phyloP scores from a whole-genome alignment of 2,888 invertebrate genomes.

The Autographa pulchrina region DNA sequence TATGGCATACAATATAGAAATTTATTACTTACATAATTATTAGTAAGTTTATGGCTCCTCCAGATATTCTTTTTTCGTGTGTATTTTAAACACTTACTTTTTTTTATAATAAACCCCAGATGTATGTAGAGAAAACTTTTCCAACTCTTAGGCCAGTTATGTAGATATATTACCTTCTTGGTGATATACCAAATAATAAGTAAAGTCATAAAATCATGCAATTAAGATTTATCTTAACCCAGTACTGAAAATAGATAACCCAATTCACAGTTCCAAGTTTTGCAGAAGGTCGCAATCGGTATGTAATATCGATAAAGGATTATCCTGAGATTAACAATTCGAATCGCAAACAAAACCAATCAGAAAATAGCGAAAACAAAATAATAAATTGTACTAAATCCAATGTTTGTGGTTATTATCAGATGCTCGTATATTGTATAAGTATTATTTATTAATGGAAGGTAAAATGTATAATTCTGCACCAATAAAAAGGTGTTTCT shows the following conservation, averaged over 20 bases:
- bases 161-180: no score
- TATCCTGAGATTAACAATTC: background rate
- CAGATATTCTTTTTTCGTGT: no score
- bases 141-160: no score
- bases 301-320: slow-evolving; percentile 9
- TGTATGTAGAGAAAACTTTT: no score
- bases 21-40: no score
- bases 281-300: slow-evolving; percentile 1
- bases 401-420: background rate
- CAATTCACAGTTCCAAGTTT: background rate
- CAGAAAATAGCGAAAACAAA: background rate
- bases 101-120: no score
- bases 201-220: background rate
- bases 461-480: no score
- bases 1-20: no score
- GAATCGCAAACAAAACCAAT: slow-evolving; percentile 14
- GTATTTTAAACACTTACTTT: no score
- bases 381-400: slow-evolving; percentile 4
- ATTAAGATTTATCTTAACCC: background rate
- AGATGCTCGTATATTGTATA: background rate
- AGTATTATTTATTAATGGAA: background rate
- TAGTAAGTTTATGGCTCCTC: no score
- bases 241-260: background rate
- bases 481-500: no score
- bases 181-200: no score